phyloP scores from a whole-genome alignment of 1,140 invertebrate genomes.

The Reticulitermes speratus region DNA sequence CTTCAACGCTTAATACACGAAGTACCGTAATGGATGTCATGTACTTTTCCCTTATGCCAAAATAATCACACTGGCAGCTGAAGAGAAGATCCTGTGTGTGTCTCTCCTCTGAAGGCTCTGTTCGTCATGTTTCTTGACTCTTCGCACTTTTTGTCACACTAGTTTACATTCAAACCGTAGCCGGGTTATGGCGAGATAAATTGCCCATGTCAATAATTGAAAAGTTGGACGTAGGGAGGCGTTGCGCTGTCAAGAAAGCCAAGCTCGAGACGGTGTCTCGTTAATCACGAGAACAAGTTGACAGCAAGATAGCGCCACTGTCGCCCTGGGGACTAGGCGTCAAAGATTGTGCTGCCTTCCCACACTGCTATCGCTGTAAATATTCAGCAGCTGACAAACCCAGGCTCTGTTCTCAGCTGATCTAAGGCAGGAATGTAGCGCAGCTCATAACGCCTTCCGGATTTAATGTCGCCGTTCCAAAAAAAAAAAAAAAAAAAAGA shows the following conservation, averaged over 20 bases:
- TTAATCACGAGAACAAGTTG: slow-evolving; percentile 11
- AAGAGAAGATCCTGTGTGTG: too few species aligned
- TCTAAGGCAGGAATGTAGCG: neutral
- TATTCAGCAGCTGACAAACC: neutral
- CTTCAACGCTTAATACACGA: too few species aligned
- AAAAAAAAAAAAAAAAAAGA: too few species aligned
- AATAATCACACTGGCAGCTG: too few species aligned
- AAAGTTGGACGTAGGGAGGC: slow-evolving; percentile 1
- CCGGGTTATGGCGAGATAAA: slow-evolving; percentile 14
- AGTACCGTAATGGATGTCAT: neutral
- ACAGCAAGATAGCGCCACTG: slow-evolving; percentile 8
- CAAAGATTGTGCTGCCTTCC: slow-evolving; percentile 1
- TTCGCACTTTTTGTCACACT: neutral
- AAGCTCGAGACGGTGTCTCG: slow-evolving; percentile 3
- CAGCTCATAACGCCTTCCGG: too few species aligned
- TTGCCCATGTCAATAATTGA: slow-evolving; percentile 16
- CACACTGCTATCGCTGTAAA: neutral
- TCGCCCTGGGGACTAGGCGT: neutral
- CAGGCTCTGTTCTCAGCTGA: slow-evolving; percentile 2
- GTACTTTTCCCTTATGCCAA: neutral
- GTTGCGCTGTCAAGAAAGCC: neutral
- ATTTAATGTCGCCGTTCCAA: too few species aligned
- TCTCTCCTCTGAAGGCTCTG: too few species aligned
- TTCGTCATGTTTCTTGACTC: neutral
- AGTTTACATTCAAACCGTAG: slow-evolving; percentile 18